Percentiles rank a stretch among this genome's conserved stretches.
Conservation (phyloP, 1,140 invertebrate species). For the Bradysia coprophila region DNA sequence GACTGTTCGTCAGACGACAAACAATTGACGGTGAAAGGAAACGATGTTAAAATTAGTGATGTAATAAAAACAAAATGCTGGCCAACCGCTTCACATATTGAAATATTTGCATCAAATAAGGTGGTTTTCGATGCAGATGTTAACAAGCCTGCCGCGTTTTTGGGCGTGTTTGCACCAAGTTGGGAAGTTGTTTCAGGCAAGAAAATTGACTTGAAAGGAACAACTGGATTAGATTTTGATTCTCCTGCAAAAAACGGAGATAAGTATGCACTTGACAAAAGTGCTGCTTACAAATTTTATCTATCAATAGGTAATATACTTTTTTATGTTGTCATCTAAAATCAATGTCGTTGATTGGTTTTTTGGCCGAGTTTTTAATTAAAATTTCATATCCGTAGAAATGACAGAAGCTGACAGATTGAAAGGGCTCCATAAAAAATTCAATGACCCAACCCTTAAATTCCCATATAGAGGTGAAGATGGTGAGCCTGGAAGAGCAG, state of each 20-base stretch:
- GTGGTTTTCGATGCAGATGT: not conserved
- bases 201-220: not conserved
- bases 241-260: not conserved
- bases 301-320: too few species aligned
- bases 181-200: not conserved
- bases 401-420: too few species aligned
- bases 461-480: not conserved
- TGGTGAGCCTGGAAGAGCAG: not conserved
- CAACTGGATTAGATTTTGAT: not conserved
- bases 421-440: too few species aligned
- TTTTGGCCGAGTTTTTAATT: too few species aligned
- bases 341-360: too few species aligned
- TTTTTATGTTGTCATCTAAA: too few species aligned
- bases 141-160: not conserved
- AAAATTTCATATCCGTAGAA: too few species aligned
- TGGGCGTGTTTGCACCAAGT: not conserved
- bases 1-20: too few species aligned
- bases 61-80: not conserved
- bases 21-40: not conserved
- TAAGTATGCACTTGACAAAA: not conserved
- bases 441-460: not conserved
- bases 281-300: too few species aligned
- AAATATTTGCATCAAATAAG: not conserved
- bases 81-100: not conserved
- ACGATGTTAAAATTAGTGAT: not conserved